Percentiles rank a stretch among this genome's conserved stretches.
Evolutionary conservation across 2,888 invertebrate species (phyloP).

Genomic region (Ectemnius continuus): DNA sequence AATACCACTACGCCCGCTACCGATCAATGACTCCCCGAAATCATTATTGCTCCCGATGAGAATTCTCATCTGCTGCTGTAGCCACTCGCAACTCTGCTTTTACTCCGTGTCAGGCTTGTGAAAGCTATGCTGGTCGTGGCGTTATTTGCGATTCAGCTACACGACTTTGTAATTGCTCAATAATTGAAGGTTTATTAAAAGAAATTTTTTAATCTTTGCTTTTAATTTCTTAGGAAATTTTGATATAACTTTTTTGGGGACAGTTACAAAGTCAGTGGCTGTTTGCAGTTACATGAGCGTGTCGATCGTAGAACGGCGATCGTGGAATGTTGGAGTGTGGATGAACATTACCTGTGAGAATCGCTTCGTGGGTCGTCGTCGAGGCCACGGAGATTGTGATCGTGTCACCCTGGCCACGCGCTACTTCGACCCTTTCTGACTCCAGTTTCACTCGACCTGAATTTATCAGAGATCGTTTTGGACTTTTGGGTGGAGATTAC

Average conservation of each 20-base stretch:
- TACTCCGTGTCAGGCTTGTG: slow-evolving; percentile 30
- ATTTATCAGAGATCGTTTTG: slow-evolving; percentile 68
- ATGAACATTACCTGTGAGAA: slow-evolving; percentile 81
- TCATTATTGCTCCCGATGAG: too few species aligned
- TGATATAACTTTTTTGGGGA: not conserved
- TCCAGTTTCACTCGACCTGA: slow-evolving; percentile 73
- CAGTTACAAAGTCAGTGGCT: slow-evolving; percentile 11
- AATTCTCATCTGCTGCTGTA: slow-evolving; percentile 12
- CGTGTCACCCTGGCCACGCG: slow-evolving; percentile 76
- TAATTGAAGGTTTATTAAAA: not conserved
- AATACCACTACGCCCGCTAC: too few species aligned
- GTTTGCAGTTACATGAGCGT: slow-evolving; percentile 29
- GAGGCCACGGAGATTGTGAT: slow-evolving; percentile 81
- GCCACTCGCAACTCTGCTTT: slow-evolving; percentile 35
- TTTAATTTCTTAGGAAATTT: not conserved
- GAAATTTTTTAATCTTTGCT: too few species aligned
- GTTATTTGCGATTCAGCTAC: slow-evolving; percentile 31
- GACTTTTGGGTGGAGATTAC: slow-evolving; percentile 39
- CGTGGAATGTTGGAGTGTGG: slow-evolving; percentile 28
- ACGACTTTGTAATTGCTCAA: slow-evolving; percentile 11
- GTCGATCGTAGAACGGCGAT: slow-evolving; percentile 17
- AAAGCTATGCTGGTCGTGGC: slow-evolving; percentile 42
- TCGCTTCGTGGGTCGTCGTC: slow-evolving; percentile 82
- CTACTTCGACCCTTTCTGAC: slow-evolving; percentile 73
- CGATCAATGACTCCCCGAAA: too few species aligned